Evolutionary conservation across 2,113 vertebrate species (phyloP).

Genomic region (human): GRCh38 chr18:22286001-22286500

Average conservation of each 20-base stretch:
- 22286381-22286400: neutral
- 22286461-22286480: neutral
- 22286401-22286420: neutral
- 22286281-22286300: neutral
- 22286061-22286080: neutral
- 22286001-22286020: neutral
- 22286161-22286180: neutral
- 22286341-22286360: neutral
- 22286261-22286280: neutral
- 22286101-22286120: neutral
- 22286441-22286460: neutral
- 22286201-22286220: slow-evolving; percentile 1
- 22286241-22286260: neutral
- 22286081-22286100: too few species aligned
- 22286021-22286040: neutral
- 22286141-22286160: neutral
- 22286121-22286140: neutral
- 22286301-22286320: neutral
- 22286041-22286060: neutral
- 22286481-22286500: neutral
- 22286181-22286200: neutral
- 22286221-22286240: neutral
- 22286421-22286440: neutral
- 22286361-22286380: neutral
- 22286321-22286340: neutral